Evolutionary conservation across 1,140 invertebrate genomes (phyloP).

Genomic region (Polypedilum pembai): DNA sequence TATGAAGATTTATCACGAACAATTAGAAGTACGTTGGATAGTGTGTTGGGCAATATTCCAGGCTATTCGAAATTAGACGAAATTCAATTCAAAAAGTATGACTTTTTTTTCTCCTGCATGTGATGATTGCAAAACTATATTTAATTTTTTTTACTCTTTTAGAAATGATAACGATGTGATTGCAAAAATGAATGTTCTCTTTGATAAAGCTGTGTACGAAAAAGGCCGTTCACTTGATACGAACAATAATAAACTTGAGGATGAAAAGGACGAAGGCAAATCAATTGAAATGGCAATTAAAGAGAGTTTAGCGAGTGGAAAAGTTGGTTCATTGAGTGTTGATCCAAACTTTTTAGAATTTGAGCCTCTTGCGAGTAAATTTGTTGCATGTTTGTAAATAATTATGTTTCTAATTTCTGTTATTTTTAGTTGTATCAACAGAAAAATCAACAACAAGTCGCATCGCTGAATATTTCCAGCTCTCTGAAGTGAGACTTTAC

Average conservation of each 20-base stretch:
- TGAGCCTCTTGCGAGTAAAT: conserved; percentile 55
- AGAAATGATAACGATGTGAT: conserved; percentile 54
- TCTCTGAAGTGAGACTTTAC: conserved; percentile 65
- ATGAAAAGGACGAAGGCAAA: conserved; percentile 40
- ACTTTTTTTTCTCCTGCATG: conserved; percentile 32
- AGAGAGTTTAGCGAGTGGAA: conserved; percentile 60
- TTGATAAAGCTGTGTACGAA: conserved; percentile 56
- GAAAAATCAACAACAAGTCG: conserved; percentile 36
- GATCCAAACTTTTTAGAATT: conserved; percentile 69
- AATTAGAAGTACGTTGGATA: conserved; percentile 56
- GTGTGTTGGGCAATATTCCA: conserved; percentile 55
- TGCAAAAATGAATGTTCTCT: conserved; percentile 56
- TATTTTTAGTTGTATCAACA: background rate
- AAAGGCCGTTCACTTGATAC: conserved; percentile 49
- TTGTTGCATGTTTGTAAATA: background rate
- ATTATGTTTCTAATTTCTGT: background rate
- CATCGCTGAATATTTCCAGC: conserved; percentile 48
- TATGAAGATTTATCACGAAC: conserved; percentile 64
- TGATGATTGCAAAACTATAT: conserved; percentile 3
- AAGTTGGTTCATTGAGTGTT: conserved; percentile 65
- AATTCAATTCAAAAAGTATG: conserved; percentile 64
- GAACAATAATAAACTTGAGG: conserved; percentile 42
- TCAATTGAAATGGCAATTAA: conserved; percentile 53
- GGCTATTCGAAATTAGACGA: conserved; percentile 65
- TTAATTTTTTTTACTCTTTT: conserved; percentile 34